Base-by-base conservation (phyloP, 2,797 vertebrate species). In the Macroramphosus scolopax region DNA sequence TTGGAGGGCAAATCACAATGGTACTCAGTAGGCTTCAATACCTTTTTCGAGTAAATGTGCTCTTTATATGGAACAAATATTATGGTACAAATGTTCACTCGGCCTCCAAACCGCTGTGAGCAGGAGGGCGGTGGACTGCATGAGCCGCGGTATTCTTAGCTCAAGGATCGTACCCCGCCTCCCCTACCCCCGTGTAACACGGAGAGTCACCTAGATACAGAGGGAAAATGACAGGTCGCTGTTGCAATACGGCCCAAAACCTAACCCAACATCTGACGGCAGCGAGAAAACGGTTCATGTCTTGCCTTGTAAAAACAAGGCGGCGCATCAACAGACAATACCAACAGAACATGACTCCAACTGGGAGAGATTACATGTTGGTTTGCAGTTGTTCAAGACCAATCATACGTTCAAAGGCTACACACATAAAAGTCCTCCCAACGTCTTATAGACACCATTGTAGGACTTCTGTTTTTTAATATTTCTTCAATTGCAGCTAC, bases 401-500 rank as follows among this genome's bases (percentile, higher is more conserved):
- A 47, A 40, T 50, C 26, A 28, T 12, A 40, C 24, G 47, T 47
- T 47, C 57, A 51, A 26, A 65, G 25, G 14, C 24, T n/a, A 13
- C 32, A 26, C n/a, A 0, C 34, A 40, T 29, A 9, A 34, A 41
- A 33, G 10, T 4, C 8, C 14, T 56, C n/a, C 17, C 17, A 37
- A 18, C 15, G 47, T 36, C 26, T 10, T 14, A 15, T 36, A 6
- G 29, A 43, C 37, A 65, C 17, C 28, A 31, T 24, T 16, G 16
- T 22, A 4, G 17, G 14, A 34, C 22, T 45, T 29, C 16, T 20
- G 1, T 34, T 46, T 30, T 28, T 20, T 54, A 12, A 32, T 34
- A 47, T 51, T 57, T 42, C 25, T 42, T 12, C 35, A 58, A 45
- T 39, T 68, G 48, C 14, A 50, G 31, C 25, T 26, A 35, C 34